Base-by-base conservation (phyloP, 2,888 invertebrate genomes). In the Ceraclea dissimilis region DNA sequence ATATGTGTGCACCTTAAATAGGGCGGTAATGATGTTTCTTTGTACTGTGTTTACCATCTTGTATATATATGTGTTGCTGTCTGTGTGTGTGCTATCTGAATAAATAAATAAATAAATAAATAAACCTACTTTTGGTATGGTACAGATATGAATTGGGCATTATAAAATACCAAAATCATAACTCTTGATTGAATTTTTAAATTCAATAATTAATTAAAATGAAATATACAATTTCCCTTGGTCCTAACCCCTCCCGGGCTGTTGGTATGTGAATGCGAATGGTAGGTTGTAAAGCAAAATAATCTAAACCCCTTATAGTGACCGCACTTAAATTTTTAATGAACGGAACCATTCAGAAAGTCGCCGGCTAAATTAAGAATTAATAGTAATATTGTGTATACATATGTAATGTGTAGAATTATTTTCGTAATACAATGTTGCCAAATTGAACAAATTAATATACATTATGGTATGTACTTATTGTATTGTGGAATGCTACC, bases 301-400 rank as follows among this genome's bases (percentile, higher is more conserved):
- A 39, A 39, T 39, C 13, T 39, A 8, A 39, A 39, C 39, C 39
- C 39, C 13, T 39, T 39, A n/a, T n/a, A 39, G 39, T 39, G 39
- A 39, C 39, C 39, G 39, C 39, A 39, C 39, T 39, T 39, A 39
- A 39, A 39, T 39, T 39, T 39, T 39, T 39, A 39, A 39, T 39
- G 39, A 39, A 39, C 39, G 13, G 13, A 39, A 4, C 39, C 39
- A 39, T 39, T 39, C 39, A 31, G 11, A n/a, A 16, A 39, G 39
- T 39, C 8, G 13, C 39, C 13, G 5, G 16, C 39, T 16, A 8
- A 39, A 8, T 39, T 8, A 39, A 39, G 39, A 39, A 39, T 39
- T 39, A 13, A 8, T 39, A 39, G n/a, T 39, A 39, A 2, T 4
- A 8, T 8, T 4, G 16, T 39, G 5, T 39, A 5, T 16, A 16